Conservation (phyloP, 2,113 vertebrate genomes). For the Platysternon megacephalum region DNA sequence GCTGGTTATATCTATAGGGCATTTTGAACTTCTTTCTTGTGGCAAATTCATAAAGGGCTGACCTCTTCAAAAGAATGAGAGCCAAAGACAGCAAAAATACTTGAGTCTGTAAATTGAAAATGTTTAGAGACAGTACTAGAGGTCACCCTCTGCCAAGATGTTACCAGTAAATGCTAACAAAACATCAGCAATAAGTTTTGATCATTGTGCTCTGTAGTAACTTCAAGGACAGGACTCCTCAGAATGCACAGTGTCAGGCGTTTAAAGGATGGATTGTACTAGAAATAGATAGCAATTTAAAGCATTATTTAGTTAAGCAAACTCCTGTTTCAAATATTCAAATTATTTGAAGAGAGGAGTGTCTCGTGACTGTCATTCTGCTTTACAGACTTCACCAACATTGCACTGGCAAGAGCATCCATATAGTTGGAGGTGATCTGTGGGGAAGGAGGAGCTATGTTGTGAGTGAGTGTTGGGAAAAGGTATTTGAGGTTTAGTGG, state of each 20-base stretch:
- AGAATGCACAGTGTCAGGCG: conserved; percentile 8
- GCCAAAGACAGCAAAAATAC: conserved; percentile 59
- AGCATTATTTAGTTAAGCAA: neutral
- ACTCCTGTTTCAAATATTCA: neutral
- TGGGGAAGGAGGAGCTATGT: neutral
- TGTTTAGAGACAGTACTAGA: conserved; percentile 69
- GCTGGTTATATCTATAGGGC: conserved; percentile 44
- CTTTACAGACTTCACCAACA: conserved; percentile 5
- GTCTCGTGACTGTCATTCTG: neutral
- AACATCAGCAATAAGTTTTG: conserved; percentile 53
- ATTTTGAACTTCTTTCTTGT: conserved; percentile 47
- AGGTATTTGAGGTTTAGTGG: neutral
- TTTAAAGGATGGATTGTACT: neutral
- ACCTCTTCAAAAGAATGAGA: conserved; percentile 72
- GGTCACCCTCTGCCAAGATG: conserved; percentile 64
- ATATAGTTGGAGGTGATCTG: neutral
- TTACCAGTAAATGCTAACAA: conserved; percentile 51
- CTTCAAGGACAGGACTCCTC: conserved; percentile 65
- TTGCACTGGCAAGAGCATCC: neutral
- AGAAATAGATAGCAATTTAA: conserved; percentile 36
- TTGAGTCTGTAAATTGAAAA: conserved; percentile 71
- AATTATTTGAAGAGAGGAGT: neutral
- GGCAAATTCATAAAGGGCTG: conserved; percentile 53
- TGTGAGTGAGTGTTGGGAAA: neutral
- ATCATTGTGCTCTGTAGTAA: neutral